Evolutionary conservation across 2,113 vertebrate genomes (phyloP), one percentile per base, ranked within the genome.

Genomic region (Rhea americana): DNA sequence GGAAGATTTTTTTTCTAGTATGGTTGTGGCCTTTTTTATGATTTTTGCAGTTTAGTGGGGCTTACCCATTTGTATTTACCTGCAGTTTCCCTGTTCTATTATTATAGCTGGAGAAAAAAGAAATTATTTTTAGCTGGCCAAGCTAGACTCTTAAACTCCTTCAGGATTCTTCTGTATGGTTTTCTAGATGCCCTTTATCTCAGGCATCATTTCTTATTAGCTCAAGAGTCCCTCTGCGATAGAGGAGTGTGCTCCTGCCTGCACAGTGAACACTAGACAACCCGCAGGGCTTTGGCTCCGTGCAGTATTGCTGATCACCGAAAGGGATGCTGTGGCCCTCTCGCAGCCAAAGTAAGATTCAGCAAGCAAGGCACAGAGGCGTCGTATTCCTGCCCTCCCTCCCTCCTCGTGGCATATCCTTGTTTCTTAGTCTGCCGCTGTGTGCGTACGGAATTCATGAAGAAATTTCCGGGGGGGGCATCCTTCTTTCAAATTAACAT

Each of bases 371-470:
- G 4, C 22, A 20, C 8, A 47, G 37, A 59, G 11, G 6, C 28
- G 6, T 20, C 18, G 30, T 32, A 19, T 85, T 84, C 30, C 18
- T 82, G 74, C 37, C 18, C 3, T 71, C 17, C 48, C 18, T n/a
- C 4, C 1, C 3, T 39, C 4, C 16, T 3, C 4, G 3, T 13
- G 3, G 6, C 13, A 14, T 21, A 5, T 61, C 13, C 41, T 65
- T 74, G 0, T 0, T 71, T 84, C 39, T 53, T 25, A 16, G 16
- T 30, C 56, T 87, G 14, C 25, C 76, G 43, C 7, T 9, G 18
- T 26, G 7, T 2, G 0, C 14, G 3, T 25, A 45, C 0, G 1
- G 16, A 87, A 62, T 5, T 11, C 4, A 21, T 10, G 24, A 45
- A 75, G 83, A 68, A 11, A 8, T 7, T 26, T 43, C 5, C 1